phyloP scores from a whole-genome alignment of 1,140 invertebrate species.

The Pseudomyrmex flavicornis region DNA sequence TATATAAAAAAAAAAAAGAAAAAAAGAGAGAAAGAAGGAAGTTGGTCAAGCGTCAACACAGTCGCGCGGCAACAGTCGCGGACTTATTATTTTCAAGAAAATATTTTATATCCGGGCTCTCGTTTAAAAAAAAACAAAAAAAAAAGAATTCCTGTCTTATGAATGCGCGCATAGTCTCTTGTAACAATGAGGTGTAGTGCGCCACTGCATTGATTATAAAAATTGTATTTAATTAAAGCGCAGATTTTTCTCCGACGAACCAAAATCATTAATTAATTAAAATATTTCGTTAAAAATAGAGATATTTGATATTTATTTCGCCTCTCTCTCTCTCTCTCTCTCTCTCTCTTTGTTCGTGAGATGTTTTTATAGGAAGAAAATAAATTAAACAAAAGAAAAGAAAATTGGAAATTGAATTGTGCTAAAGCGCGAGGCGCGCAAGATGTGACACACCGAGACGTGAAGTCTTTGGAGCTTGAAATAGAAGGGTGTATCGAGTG shows the following conservation, averaged over 20 bases:
- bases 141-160: neutral
- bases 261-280: too few relatives aligned
- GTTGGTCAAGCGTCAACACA: constrained; percentile 31
- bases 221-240: neutral
- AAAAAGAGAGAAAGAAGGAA: neutral
- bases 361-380: too few relatives aligned
- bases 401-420: constrained; percentile 12
- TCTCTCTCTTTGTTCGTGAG: too few relatives aligned
- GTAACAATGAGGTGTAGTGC: neutral
- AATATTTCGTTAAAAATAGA: too few relatives aligned
- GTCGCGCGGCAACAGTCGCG: neutral
- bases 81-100: constrained; percentile 43
- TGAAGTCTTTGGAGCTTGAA: constrained; percentile 37
- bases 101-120: constrained; percentile 40
- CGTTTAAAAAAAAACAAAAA: neutral
- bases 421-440: too few relatives aligned
- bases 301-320: too few relatives aligned
- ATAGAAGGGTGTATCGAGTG: constrained; percentile 20
- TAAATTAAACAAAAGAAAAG: neutral
- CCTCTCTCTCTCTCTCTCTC: too few relatives aligned
- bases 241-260: neutral
- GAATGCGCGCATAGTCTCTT: neutral
- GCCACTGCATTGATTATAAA: neutral
- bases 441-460: constrained; percentile 10
- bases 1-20: neutral